Base-by-base conservation (phyloP, 2,888 invertebrate species). In the Brachynemurus nebulosus region DNA sequence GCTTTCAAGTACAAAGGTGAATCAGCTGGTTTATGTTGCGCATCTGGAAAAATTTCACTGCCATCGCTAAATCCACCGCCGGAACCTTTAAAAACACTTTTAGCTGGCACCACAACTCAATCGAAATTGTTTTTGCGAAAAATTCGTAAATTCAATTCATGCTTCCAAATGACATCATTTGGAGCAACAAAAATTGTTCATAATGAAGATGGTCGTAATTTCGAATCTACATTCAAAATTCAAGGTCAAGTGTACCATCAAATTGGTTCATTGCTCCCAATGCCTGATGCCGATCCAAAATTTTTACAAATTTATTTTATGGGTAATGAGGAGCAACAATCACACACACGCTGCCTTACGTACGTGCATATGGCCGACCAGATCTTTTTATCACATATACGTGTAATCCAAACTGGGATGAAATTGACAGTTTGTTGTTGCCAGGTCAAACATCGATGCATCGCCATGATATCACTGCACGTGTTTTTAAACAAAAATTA, bases 231-330 rank as follows among this genome's bases (percentile, higher is more conserved):
- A 20, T 51, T 52, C 35, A 49, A 52, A 42, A 48, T 52, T 19
- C 33, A 39, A 51, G 48, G 48, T 27, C 50, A 52, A 42, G 38
- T 50, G 25, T 48, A 50, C 42, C 49, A 48, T 34, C 37, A 47
- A 50, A 48, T 53, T 11, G 53, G 53, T 3, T 53, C 55, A 51
- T 45, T 55, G 45, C 46, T 53, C 46, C 54, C 56, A 50, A 50
- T 54, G 51, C 52, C 51, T 49, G 50, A 55, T 51, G 36, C 49
- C 25, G 34, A 51, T 47, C 48, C 50, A 41, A 55, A 56, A 53
- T 57, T 57, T 51, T 45, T 56, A 45, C 53, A 55, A 54, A 56
- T 56, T 48, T 56, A 54, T 50, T 57, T 57, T 51, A 53, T 55
- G 51, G 52, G 53, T 48, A 30, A 36, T 34, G 21, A 30, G 9